Base-by-base conservation (phyloP, 1,140 invertebrate genomes). In the Bemisia tabaci region DNA sequence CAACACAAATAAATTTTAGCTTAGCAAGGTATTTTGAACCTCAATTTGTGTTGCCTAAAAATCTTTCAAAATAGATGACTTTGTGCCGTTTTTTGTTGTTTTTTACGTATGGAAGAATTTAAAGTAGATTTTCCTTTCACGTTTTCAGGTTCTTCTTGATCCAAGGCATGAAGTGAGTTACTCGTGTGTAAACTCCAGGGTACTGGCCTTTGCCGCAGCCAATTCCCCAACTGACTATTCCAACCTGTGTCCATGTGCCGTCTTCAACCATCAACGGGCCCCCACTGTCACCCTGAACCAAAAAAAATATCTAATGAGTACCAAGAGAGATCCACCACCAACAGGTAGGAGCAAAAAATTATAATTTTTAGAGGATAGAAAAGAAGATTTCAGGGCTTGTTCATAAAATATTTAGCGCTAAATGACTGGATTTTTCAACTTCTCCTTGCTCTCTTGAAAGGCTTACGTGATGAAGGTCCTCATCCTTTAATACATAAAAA, bases 221-320 rank as follows among this genome's bases (percentile, higher is more conserved):
- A 71, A 94, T 92, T 25, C 95, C 95, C 90, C 91, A 96, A 21
- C 91, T 93, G 0, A 95, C 92, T 17, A 97, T 86, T 33, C 94
- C 94, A 1, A 94, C 88, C 79, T 91, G 88, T 0, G 83, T 88
- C 86, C 89, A 91, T 66, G 84, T 82, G 26, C 86, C 87, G 59
- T 87, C 83, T 70, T 88, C 86, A 17, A 93, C 85, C 82, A 93
- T 89, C 72, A 96, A 78, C 1, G 94, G 92, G 62, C 94, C 93
- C 12, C 92, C 93, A 72, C 90, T 93, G 78, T 95, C 94, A 68
- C 92, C 92, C 92, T 95, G 75, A 69, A 75, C 76, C 60, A 72
- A 72, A 67, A 68, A 69, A 65, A 59, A 66, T 48, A 65, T 48
- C 2, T 48, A 66, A 21, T 22, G 64, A 33, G 23, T 62, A 22